Base-by-base conservation (phyloP, 37 sponge, comb jelly and placozoan species). In the Corticium candelabrum region DNA sequence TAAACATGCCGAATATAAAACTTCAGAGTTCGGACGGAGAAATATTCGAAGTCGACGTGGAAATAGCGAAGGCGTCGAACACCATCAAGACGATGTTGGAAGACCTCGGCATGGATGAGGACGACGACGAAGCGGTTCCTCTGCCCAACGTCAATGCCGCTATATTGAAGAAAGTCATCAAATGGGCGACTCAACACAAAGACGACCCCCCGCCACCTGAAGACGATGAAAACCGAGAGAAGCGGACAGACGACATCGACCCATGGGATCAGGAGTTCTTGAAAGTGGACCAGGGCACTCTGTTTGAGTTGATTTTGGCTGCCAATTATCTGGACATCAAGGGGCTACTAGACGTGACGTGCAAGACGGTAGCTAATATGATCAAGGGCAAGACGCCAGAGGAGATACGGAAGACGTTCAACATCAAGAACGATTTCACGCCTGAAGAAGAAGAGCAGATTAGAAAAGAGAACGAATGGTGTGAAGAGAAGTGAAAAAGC, bases 341-440 rank as follows among this genome's bases (percentile, higher is more conserved):
- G 83, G 99, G 99, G 30, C 85, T 98, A 0, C 80, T 98, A 41
- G 99, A 98, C 74, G 95, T 94, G 3, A 94, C 99, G 5, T 98
- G 99, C 77, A 98, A 98, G 76, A 98, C 99, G n/a, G 99, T 98
- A 7, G 99, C 97, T 15, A 96, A 96, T 81, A 96, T 96, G 97
- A 96, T 96, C 35, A 93, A 93, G 75, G 97, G 96, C 69, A 96
- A 96, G 76, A 94, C 84, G n/a, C 95, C 99, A 21, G 99, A 94
- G 40, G 99, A 98, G 74, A 98, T 98, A 39, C 70, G 99, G 37
- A 98, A 94, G 80, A 94, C 99, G 5, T 98, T 98, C 81, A 96
- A 96, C 74, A 96, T 96, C 40, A 93, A 96, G 86, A 96, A 98
- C 75, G 99, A 98, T 82, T 98, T 98, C 80, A 94, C 99, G 33